Percentiles rank a stretch among this genome's conserved stretches.
Evolutionary conservation across 2,888 invertebrate species (phyloP).

Genomic region (Epinotia ramella): DNA sequence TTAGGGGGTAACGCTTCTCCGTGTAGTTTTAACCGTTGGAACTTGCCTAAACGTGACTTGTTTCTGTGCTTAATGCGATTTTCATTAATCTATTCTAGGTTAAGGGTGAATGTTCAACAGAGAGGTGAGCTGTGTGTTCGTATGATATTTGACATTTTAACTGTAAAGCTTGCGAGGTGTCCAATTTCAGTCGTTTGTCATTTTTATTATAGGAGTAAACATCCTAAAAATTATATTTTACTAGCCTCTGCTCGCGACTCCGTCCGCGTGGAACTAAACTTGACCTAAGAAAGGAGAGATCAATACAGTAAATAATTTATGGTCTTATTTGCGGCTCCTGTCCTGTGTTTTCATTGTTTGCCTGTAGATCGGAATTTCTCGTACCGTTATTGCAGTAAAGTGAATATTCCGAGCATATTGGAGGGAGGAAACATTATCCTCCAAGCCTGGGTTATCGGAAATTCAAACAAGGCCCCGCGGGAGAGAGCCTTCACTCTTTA

Average conservation of each 20-base stretch:
- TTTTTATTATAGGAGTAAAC: too few species aligned
- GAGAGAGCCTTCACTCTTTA: not conserved
- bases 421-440: not conserved
- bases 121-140: too few species aligned
- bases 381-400: not conserved
- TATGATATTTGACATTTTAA: too few species aligned
- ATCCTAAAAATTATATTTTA: too few species aligned
- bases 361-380: not conserved
- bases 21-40: not conserved
- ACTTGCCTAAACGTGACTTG: slow-evolving; percentile 8
- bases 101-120: too few species aligned
- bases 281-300: too few species aligned
- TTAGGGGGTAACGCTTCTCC: slow-evolving; percentile 5
- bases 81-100: not conserved
- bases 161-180: too few species aligned
- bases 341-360: not conserved
- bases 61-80: not conserved
- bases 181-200: too few species aligned
- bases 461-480: not conserved
- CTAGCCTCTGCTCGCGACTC: too few species aligned
- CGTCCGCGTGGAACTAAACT: too few species aligned
- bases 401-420: not conserved
- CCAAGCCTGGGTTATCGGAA: not conserved
- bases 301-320: too few species aligned
- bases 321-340: too few species aligned